Base-by-base conservation (phyloP, 2,888 invertebrate genomes). In the Ellobium chinense region DNA sequence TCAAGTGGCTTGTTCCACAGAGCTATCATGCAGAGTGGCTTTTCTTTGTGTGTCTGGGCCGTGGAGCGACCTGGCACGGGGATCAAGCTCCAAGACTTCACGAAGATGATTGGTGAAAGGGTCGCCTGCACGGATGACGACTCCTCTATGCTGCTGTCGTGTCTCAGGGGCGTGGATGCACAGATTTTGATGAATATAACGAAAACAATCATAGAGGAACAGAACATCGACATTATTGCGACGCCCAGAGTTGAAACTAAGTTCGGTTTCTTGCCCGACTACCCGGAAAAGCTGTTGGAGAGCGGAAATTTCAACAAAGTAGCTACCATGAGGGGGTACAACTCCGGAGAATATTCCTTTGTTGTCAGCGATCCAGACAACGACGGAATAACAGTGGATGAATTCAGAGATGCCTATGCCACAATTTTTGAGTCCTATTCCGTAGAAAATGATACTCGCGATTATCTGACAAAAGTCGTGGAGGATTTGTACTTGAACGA, bases 211-310 rank as follows among this genome's bases (percentile, higher is more conserved):
- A 62, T 24, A 14, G 31, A 77, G 0, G n/a, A 56, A 5, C 21
- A 46, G 2, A n/a, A 54, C 18, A 66, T 39, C 0, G 36, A 37
- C 14, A 31, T 77, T 39, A 27, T 77, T 1, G 39, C 60, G 1
- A 56, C 27, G 5, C 79, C 79, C 1, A 29, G 63, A 9, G 79
- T 79, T 0, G 79, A 79, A 27, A 73, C 65, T 36, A 73, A 54
- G 29, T 79, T 73, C 58, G 72, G 73, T 18, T 79, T 79, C n/a
- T 54, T 79, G 37, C 79, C 79, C 14, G 46, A 79, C 58, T 73
- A 58, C 27, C 79, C 79, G 1, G 34, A 54, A n/a, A 72, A 73
- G 24, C 27, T 79, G 5, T 54, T 63, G 21, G 39, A 60, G 18
- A 65, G 34, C 2, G 66, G 73, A 3, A 31, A 54, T 1, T 73